Evolutionary conservation across 2,888 invertebrate species (phyloP).

Genomic region (Steinernema hermaphroditum): DNA sequence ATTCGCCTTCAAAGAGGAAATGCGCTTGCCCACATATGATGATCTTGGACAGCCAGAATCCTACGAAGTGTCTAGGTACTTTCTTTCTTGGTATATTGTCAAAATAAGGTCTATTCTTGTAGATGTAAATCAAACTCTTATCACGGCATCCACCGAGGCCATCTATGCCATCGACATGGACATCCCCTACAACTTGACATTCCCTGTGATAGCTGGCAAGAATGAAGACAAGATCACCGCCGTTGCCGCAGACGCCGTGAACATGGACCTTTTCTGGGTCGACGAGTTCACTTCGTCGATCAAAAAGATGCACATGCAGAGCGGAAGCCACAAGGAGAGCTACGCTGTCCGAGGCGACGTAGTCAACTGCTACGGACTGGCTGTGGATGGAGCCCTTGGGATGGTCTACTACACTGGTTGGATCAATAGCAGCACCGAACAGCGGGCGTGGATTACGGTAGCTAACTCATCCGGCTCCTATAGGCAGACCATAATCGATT

Average conservation of each 20-base stretch:
- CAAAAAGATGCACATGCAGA: slow-evolving; percentile 26
- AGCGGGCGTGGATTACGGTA: slow-evolving; percentile 37
- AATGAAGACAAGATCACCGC: slow-evolving; percentile 73
- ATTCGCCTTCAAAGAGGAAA: slow-evolving; percentile 73
- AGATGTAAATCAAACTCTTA: slow-evolving; percentile 40
- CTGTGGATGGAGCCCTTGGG: slow-evolving; percentile 81
- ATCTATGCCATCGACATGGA: slow-evolving; percentile 82
- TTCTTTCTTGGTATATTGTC: background rate
- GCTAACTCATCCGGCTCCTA: slow-evolving; percentile 34
- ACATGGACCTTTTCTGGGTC: slow-evolving; percentile 78
- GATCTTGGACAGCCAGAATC: slow-evolving; percentile 74
- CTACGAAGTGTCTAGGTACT: slow-evolving; percentile 42
- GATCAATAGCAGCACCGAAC: slow-evolving; percentile 60
- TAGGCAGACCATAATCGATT: slow-evolving; percentile 27
- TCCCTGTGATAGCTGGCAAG: slow-evolving; percentile 77
- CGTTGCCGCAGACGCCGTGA: slow-evolving; percentile 75
- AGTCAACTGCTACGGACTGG: slow-evolving; percentile 72
- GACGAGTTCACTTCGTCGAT: slow-evolving; percentile 69
- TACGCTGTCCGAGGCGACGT: slow-evolving; percentile 33
- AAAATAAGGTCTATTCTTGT: slow-evolving; percentile 22
- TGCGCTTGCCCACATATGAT: slow-evolving; percentile 88
- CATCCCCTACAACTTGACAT: slow-evolving; percentile 78
- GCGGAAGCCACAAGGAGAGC: slow-evolving; percentile 30
- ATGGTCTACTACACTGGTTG: slow-evolving; percentile 77
- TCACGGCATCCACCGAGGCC: slow-evolving; percentile 57